Base-by-base conservation (phyloP, 1,140 invertebrate species). In the Paralvinella palmiformis region DNA sequence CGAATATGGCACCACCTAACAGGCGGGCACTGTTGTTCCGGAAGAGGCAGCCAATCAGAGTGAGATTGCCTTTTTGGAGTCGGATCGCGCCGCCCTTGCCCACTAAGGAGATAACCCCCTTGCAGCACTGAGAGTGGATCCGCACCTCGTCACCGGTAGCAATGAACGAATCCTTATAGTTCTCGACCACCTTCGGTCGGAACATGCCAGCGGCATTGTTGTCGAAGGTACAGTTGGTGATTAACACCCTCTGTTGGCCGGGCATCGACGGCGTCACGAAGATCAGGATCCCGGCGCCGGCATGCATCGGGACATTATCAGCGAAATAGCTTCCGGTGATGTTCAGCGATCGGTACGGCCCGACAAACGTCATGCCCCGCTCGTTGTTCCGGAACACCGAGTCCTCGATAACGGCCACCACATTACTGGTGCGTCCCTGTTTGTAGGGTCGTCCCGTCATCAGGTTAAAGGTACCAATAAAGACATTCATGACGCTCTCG, bases 401-500 rank as follows among this genome's bases (percentile, higher is more conserved):
- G 5, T 36, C 50, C 50, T 55, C 53, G 50, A 63, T 3, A 31
- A 35, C n/a, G 20, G 57, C 62, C 17, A 32, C 17, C 1, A 63
- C 62, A 27, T 63, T 57, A 36, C 53, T 56, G 32, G 20, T 20
- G 3, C 27, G 7, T 15, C 1, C 22, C 4, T 29, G 37, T 31
- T 48, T 31, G 2, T 17, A 27, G 60, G 0, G 22, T 13, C 15
- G 24, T 29, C 33, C 53, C 27, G 50, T 29, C n/a, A 63, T 32
- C 4, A 63, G 50, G 3, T n/a, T n/a, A n/a, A 63, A 32, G 7
- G 50, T 36, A 2, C 50, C 62, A 17, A 35, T n/a, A 24, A n/a
- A 55, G 15, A 63, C n/a, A 52, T 63, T 63, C 62, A 63, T 63
- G 62, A 63, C 57, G 52, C 62, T 63, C 62, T 56, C 24, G 5